A percentile compares a stretch with the other conserved stretches of the same genome.
phyloP scores from a whole-genome alignment of 2,113 vertebrate species.

The Callopanchax toddi region DNA sequence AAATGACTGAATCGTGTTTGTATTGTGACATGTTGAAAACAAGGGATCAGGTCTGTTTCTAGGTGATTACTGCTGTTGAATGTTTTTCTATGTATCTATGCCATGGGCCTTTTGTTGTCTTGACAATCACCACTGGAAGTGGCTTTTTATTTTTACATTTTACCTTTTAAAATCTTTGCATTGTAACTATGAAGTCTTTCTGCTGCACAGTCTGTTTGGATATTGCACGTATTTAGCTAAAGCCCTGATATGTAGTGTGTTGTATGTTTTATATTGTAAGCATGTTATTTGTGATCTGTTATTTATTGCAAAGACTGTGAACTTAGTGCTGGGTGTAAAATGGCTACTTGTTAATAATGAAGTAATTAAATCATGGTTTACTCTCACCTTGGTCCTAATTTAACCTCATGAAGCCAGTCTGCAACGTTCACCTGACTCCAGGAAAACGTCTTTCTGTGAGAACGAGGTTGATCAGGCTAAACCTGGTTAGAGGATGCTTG shows the following conservation, averaged over 20 bases:
- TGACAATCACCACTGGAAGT: slow-evolving; percentile 68
- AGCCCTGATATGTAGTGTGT: slow-evolving; percentile 46
- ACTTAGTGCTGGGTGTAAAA: slow-evolving; percentile 55
- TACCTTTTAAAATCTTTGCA: slow-evolving; percentile 19
- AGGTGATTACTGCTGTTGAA: slow-evolving; percentile 55
- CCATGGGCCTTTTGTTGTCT: slow-evolving; percentile 29
- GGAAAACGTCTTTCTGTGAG: neutral
- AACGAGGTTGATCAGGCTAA: slow-evolving; percentile 2
- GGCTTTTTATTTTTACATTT: slow-evolving; percentile 18
- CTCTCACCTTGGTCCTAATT: slow-evolving; percentile 19
- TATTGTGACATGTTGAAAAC: slow-evolving; percentile 55
- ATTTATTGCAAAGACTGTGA: slow-evolving; percentile 52
- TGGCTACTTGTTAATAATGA: slow-evolving; percentile 29
- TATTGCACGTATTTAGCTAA: slow-evolving; percentile 34
- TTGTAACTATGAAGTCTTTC: slow-evolving; percentile 34
- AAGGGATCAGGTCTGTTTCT: slow-evolving; percentile 73
- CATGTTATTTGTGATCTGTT: slow-evolving; percentile 58
- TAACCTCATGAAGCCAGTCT: slow-evolving; percentile 4
- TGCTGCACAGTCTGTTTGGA: slow-evolving; percentile 38
- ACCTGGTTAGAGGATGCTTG: slow-evolving; percentile 14
- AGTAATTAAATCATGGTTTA: slow-evolving; percentile 37
- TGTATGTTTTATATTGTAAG: slow-evolving; percentile 48
- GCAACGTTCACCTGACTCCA: slow-evolving; percentile 17
- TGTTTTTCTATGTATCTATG: slow-evolving; percentile 10
- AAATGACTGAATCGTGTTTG: slow-evolving; percentile 34